Percentiles rank a stretch among this genome's conserved stretches.
These are phyloP conservation scores for Talpa occidentalis DNA, from an alignment of 2,113 vertebrate species.

Conservation along the genomic window DNA sequence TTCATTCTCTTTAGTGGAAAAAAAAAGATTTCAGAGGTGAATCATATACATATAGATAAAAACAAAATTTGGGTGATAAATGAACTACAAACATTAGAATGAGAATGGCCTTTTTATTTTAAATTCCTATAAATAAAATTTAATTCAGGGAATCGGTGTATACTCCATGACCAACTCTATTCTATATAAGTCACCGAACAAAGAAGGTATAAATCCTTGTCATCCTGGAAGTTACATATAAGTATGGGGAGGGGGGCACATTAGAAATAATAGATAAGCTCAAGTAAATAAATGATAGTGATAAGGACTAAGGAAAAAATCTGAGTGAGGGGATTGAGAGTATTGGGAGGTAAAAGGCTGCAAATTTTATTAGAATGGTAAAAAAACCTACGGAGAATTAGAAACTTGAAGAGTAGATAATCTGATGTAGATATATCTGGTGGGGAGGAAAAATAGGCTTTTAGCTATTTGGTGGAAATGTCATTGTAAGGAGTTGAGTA, in stretches of 20 bases:
- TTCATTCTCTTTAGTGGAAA: too few species aligned
- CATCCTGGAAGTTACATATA: background rate
- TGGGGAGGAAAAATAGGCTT: too few species aligned
- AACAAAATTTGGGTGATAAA: too few species aligned
- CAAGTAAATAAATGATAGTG: background rate
- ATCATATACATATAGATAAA: too few species aligned
- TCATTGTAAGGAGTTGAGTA: background rate
- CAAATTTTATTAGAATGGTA: background rate
- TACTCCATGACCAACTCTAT: background rate
- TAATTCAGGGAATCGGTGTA: background rate
- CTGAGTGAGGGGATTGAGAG: background rate
- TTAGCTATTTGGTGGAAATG: background rate
- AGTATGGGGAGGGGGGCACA: background rate
- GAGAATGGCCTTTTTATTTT: too few species aligned
- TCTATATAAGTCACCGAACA: background rate
- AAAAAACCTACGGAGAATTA: background rate
- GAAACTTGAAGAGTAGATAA: too few species aligned
- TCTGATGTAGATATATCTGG: too few species aligned
- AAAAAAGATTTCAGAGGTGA: too few species aligned
- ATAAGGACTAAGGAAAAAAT: background rate
- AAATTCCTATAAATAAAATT: too few species aligned
- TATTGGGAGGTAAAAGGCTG: background rate
- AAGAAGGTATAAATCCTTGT: background rate
- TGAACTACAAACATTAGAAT: too few species aligned
- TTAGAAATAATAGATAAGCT: background rate